phyloP scores from a whole-genome alignment of 2,113 vertebrate species.

The Micronycteris hirsuta region DNA sequence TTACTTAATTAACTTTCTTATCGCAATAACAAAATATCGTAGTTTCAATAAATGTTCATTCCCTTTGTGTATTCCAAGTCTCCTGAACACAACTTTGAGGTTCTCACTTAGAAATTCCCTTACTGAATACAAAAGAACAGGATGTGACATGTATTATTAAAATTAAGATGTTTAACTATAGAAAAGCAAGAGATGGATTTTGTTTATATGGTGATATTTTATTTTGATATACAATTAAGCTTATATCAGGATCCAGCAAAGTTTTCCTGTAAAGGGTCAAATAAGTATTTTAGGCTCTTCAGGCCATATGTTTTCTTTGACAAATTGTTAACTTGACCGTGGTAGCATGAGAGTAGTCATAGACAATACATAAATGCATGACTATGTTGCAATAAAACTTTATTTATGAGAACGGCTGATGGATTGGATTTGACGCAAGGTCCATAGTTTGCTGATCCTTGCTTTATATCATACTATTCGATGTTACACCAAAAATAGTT shows the following conservation, averaged over 20 bases:
- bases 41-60: background rate
- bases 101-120: background rate
- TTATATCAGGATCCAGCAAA: background rate
- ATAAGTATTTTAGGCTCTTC: background rate
- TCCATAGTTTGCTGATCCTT: background rate
- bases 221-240: background rate
- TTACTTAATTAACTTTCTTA: background rate
- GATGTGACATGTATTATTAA: background rate
- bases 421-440: background rate
- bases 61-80: background rate
- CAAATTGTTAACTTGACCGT: background rate
- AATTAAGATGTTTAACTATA: background rate
- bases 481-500: background rate
- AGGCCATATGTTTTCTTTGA: background rate
- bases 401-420: background rate
- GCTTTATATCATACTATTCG: background rate
- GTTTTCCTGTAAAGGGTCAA: background rate
- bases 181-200: background rate
- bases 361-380: background rate
- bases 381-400: background rate
- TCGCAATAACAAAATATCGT: background rate
- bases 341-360: background rate
- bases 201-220: background rate
- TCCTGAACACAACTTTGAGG: background rate
- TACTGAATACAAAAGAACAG: background rate